Evolutionary conservation across 2,797 vertebrate species (phyloP).

Genomic region (Bradypodion ventrale): DNA sequence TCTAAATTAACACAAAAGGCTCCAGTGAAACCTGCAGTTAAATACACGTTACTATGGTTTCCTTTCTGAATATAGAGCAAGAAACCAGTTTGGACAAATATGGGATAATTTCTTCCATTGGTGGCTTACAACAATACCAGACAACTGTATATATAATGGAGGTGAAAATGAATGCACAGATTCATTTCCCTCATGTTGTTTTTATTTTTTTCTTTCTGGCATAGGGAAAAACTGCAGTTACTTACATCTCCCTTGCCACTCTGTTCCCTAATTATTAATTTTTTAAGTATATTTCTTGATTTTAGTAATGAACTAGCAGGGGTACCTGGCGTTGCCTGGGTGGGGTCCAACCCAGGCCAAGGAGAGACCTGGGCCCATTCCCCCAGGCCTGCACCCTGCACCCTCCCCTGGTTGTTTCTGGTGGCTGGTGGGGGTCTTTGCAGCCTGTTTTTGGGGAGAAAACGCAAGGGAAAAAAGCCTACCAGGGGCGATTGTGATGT

Average conservation of each 20-base stretch:
- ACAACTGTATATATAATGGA: neutral
- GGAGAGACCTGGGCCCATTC: no score
- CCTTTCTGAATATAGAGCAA: neutral
- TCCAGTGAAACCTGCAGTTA: neutral
- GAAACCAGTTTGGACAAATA: neutral
- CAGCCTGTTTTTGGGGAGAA: no score
- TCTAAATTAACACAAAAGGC: constrained; percentile 16
- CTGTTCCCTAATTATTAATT: neutral
- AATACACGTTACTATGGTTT: neutral
- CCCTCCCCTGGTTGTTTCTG: no score
- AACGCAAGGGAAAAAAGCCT: no score
- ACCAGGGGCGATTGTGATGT: no score
- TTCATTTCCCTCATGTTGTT: neutral
- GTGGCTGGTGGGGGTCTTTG: no score
- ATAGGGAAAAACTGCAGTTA: neutral
- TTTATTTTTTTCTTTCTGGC: no score
- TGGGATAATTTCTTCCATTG: neutral
- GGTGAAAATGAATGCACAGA: neutral
- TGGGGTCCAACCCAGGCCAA: no score
- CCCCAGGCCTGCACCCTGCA: no score
- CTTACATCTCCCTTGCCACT: no score
- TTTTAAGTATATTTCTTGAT: neutral
- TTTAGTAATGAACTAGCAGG: neutral
- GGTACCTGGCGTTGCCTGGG: no score
- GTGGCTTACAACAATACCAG: neutral